Conservation (phyloP, 2,113 vertebrate genomes). For the Plestiodon gilberti region DNA sequence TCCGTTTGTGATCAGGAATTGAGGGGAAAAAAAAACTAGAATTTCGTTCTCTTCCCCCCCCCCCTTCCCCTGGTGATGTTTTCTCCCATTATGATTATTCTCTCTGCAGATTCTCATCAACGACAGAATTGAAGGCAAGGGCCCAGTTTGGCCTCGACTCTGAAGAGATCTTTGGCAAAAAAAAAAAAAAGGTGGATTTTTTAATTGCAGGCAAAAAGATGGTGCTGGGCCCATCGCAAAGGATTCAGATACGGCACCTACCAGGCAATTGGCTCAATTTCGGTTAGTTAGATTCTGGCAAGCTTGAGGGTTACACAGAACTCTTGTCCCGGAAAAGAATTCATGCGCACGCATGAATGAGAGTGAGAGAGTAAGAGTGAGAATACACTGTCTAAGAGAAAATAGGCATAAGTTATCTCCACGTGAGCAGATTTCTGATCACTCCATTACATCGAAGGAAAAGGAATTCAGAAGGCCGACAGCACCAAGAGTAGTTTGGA, state of each 20-base stretch:
- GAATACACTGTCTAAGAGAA: too few species aligned
- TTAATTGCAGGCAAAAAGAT: neutral
- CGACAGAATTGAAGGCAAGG: neutral
- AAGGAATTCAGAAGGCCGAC: neutral
- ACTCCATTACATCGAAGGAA: neutral
- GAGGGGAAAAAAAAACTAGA: neutral
- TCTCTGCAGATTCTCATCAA: too few species aligned
- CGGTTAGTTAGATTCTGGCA: neutral
- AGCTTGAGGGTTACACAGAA: neutral
- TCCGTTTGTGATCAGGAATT: neutral
- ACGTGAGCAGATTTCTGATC: neutral
- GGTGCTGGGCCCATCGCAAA: neutral
- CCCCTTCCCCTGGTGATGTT: neutral
- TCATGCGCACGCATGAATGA: too few species aligned
- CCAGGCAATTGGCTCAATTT: neutral
- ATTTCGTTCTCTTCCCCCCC: neutral
- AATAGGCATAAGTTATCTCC: neutral
- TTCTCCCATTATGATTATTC: neutral
- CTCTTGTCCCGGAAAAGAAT: neutral
- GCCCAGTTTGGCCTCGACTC: neutral
- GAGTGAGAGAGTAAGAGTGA: too few species aligned
- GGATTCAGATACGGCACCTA: neutral
- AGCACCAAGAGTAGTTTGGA: neutral
- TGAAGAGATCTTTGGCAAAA: neutral
- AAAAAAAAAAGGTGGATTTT: neutral